These are phyloP conservation scores for Scelioninae gen. 1 DNA, from an alignment of 2,888 invertebrate species.

Conservation along the genomic window DNA sequence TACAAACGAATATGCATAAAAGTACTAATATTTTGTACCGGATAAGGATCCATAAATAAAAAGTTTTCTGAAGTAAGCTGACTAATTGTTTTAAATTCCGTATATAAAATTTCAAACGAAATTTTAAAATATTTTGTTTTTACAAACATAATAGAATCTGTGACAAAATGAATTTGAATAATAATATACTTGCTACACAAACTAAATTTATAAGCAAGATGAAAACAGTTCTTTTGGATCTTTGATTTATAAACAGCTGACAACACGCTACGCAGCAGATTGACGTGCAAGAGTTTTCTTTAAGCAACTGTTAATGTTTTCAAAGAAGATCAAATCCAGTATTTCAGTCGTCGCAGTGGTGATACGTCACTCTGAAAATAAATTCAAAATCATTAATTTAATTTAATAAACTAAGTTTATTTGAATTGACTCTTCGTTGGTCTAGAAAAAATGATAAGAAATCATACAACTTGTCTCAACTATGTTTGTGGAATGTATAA, in stretches of 20 bases:
- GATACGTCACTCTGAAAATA: conserved; percentile 80
- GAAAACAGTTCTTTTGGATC: conserved; percentile 24
- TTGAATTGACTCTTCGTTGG: conserved; percentile 32
- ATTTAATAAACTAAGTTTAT: conserved; percentile 11
- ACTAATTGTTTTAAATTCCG: neutral
- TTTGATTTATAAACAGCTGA: conserved; percentile 54
- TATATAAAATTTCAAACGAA: neutral
- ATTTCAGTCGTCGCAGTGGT: conserved; percentile 80
- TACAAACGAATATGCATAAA: no score
- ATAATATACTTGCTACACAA: conserved; percentile 1
- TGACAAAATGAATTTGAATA: neutral
- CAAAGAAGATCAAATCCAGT: conserved; percentile 64
- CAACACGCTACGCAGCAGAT: conserved; percentile 25
- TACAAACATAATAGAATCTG: neutral
- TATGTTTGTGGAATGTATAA: no score
- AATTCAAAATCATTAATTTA: conserved; percentile 43
- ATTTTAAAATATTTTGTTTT: neutral
- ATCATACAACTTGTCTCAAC: neutral
- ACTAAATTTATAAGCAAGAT: conserved; percentile 39
- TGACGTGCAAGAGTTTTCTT: conserved; percentile 33
- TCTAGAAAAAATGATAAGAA: neutral
- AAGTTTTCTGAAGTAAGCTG: neutral
- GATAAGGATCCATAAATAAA: no score
- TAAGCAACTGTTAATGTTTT: conserved; percentile 56
- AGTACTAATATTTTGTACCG: no score